These are phyloP conservation scores for Conistra vaccinii DNA, from an alignment of 2,888 invertebrate genomes.

Conservation along the genomic window DNA sequence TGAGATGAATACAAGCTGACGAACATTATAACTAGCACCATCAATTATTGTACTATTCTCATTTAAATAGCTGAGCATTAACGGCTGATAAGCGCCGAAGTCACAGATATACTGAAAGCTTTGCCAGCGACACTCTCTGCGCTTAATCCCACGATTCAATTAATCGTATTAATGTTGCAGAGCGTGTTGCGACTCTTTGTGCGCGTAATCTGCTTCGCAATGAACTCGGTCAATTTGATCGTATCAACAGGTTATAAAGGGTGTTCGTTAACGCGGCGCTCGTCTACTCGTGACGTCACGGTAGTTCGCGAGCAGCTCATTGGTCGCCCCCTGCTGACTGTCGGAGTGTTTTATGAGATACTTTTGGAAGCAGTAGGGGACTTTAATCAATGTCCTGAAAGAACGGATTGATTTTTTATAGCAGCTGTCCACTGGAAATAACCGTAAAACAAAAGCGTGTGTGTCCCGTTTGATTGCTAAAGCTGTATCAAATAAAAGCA, in stretches of 20 bases:
- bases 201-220: constrained; percentile 58
- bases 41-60: constrained; percentile 26
- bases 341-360: constrained; percentile 45
- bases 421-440: neutral
- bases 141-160: constrained; percentile 58
- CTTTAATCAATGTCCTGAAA: constrained; percentile 41
- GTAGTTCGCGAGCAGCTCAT: constrained; percentile 12
- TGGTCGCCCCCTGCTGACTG: constrained; percentile 9
- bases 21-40: constrained; percentile 20
- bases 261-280: constrained; percentile 31
- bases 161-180: constrained; percentile 57
- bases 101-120: constrained; percentile 24
- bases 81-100: constrained; percentile 31
- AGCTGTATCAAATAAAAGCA: neutral
- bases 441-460: constrained; percentile 7
- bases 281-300: constrained; percentile 23
- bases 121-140: constrained; percentile 33
- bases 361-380: constrained; percentile 20
- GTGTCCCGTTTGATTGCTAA: neutral
- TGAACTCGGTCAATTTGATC: constrained; percentile 62
- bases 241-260: constrained; percentile 68
- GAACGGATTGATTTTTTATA: constrained; percentile 34
- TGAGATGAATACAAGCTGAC: neutral
- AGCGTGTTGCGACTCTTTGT: constrained; percentile 49
- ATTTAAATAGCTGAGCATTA: constrained; percentile 27